Conservation (phyloP, 2,888 invertebrate genomes). For the Drosophila fungiperda region DNA sequence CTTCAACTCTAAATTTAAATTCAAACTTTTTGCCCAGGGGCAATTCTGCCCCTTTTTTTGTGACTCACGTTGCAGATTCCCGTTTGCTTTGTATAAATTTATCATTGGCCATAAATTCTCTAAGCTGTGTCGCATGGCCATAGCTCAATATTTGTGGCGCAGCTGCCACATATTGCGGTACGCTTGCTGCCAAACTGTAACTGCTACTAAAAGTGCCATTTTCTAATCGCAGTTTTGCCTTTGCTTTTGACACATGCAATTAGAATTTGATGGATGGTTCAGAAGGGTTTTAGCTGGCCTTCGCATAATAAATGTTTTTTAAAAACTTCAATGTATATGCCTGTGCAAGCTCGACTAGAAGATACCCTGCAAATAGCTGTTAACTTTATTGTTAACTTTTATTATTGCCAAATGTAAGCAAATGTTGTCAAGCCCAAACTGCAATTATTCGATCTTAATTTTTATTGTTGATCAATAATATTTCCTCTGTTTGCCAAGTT, state of each 20-base stretch:
- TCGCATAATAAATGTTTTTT: neutral
- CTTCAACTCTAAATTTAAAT: neutral
- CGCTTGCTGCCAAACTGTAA: slow-evolving; percentile 29
- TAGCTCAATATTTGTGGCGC: slow-evolving; percentile 35
- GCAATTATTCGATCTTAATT: neutral
- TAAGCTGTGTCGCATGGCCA: slow-evolving; percentile 26
- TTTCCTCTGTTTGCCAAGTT: neutral
- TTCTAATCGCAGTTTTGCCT: slow-evolving; percentile 1
- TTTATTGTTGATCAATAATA: neutral
- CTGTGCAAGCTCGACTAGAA: neutral
- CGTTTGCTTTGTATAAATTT: slow-evolving; percentile 3
- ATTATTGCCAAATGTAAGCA: neutral
- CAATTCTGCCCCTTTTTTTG: neutral
- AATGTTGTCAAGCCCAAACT: neutral
- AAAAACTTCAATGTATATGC: neutral
- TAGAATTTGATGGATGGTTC: slow-evolving; percentile 4
- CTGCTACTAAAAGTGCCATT: slow-evolving; percentile 6
- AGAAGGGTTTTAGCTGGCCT: neutral
- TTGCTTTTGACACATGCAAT: neutral
- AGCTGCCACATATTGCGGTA: slow-evolving; percentile 14
- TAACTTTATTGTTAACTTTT: neutral
- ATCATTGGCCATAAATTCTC: slow-evolving; percentile 54
- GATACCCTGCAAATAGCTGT: neutral
- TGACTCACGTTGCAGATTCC: slow-evolving; percentile 29
- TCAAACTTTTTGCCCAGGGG: slow-evolving; percentile 16